Percentiles rank a stretch among this genome's conserved stretches.
These are phyloP conservation scores for Tetramorium bicarinatum DNA, from an alignment of 2,888 invertebrate genomes.

Conservation along the genomic window DNA sequence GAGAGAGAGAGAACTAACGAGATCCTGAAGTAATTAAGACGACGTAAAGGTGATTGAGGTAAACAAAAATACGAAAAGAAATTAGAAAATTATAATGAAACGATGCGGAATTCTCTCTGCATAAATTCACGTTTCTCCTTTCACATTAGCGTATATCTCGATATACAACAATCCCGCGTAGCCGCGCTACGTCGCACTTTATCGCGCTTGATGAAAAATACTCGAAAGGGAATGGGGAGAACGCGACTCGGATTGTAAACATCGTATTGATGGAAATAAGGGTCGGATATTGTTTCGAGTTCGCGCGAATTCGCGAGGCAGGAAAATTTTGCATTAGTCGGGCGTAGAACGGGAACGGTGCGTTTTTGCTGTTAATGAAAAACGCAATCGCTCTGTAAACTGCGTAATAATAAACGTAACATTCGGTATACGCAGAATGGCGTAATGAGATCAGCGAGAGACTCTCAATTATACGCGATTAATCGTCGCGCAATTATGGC, in stretches of 20 bases:
- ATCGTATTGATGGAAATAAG: neutral
- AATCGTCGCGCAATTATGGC: neutral
- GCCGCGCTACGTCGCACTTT: neutral
- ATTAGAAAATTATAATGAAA: slow-evolving; percentile 2
- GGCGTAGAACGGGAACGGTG: neutral
- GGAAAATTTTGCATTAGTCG: neutral
- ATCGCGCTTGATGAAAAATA: neutral
- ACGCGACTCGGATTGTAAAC: neutral
- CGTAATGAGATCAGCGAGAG: neutral
- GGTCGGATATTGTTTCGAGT: neutral
- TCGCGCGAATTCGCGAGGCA: neutral
- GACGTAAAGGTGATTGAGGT: neutral
- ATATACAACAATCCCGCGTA: neutral
- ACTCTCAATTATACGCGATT: slow-evolving; percentile 18
- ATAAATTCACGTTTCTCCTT: neutral
- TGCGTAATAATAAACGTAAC: neutral
- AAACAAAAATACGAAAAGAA: slow-evolving; percentile 14
- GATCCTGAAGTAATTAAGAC: neutral
- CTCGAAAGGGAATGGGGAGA: neutral
- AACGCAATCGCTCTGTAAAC: neutral
- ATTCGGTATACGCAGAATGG: neutral
- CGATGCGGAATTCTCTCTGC: neutral
- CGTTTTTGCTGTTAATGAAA: slow-evolving; percentile 19
- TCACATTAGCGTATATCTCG: neutral
- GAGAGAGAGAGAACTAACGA: neutral